Base-by-base conservation (phyloP, 2,888 invertebrate species). In the Drosophila acutilabella region DNA sequence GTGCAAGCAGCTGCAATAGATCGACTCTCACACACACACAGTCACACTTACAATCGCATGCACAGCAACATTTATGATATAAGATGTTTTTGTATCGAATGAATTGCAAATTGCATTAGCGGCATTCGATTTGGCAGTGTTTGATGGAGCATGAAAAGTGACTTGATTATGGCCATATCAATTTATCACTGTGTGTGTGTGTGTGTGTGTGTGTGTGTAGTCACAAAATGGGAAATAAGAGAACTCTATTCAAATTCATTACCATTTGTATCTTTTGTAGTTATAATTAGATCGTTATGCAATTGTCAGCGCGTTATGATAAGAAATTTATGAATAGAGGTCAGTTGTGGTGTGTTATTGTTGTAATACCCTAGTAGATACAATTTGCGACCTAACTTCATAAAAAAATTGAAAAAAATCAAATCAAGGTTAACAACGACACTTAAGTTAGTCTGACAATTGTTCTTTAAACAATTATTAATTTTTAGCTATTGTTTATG, bases 81-180 rank as follows among this genome's bases (percentile, higher is more conserved):
- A 59, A 67, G 51, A 51, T 61, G 54, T 61, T 48, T 56, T 56
- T 80, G 77, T 50, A 52, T 52, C 58, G 66, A 71, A 64, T 75
- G 66, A 45, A 74, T 62, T 73, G 74, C 59, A 74, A 59, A 65
- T 66, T 75, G 75, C 71, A 71, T 79, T 71, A 64, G 66, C 50
- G 13, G 66, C 76, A 75, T 74, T 68, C 69, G 74, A 68, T 57
- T 74, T 78, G 74, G 53, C 74, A 60, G 23, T 68, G 53, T 38
- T 64, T 30, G 64, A 69, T 74, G 70, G 42, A 51, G 75, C 74
- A 75, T 69, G 64, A 78, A 69, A 38, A 42, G 30, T 50, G 33
- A 44, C 33, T 52, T 14, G 11, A 42, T 52, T 52, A 42, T 13
- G 36, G 26, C 6, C n/a, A 60, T 36, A 40, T 52, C 23, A 18